Conservation (phyloP, 2,888 invertebrate genomes). For the Sipha maydis region DNA sequence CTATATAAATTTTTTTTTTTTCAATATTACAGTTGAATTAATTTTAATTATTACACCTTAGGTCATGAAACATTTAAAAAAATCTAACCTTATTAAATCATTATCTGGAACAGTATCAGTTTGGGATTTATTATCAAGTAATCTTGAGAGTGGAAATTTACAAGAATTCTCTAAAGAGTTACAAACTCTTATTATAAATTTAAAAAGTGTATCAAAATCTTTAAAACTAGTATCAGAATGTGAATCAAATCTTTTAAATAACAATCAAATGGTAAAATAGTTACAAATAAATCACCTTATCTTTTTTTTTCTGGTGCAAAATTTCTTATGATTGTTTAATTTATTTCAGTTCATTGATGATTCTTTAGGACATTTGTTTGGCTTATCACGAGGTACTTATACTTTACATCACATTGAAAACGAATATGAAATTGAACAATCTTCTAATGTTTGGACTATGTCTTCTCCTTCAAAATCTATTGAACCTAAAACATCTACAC, state of each 20-base stretch:
- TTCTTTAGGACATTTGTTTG: conserved; percentile 36
- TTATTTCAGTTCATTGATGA: conserved; percentile 39
- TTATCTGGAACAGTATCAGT: conserved; percentile 39
- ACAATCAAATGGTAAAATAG: conserved; percentile 39
- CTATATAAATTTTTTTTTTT: neutral
- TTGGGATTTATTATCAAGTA: conserved; percentile 48
- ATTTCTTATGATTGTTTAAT: neutral
- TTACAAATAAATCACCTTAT: neutral
- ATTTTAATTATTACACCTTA: neutral
- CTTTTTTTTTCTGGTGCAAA: too few species aligned
- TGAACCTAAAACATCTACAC: conserved; percentile 17
- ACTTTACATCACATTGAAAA: conserved; percentile 27
- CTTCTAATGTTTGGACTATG: conserved; percentile 33
- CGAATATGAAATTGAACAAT: conserved; percentile 15
- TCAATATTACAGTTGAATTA: neutral
- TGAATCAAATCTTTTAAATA: conserved; percentile 25
- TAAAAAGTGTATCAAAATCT: conserved; percentile 44
- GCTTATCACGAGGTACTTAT: conserved; percentile 45
- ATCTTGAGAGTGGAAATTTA: conserved; percentile 42
- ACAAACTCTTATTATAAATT: conserved; percentile 38
- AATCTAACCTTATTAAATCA: conserved; percentile 45
- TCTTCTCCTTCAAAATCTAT: conserved; percentile 4
- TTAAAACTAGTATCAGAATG: conserved; percentile 35
- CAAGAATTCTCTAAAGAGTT: conserved; percentile 47
- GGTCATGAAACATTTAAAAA: conserved; percentile 57